phyloP scores from a whole-genome alignment of 2,888 invertebrate genomes.

The Salpingus planirostris region DNA sequence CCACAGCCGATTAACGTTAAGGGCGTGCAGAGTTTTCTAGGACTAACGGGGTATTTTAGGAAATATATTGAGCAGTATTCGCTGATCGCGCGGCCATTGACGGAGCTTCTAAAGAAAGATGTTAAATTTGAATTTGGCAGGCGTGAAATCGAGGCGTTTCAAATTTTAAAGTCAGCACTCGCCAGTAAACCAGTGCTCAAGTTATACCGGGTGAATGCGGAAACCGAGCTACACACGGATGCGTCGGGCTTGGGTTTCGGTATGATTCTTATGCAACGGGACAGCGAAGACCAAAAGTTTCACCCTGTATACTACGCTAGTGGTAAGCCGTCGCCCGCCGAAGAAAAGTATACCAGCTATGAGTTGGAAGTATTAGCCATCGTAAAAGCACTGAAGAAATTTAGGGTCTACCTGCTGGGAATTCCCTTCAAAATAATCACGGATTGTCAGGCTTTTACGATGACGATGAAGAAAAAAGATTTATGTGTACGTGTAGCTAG shows the following conservation, averaged over 20 bases:
- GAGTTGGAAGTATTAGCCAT: constrained; percentile 32
- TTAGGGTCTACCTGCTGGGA: constrained; percentile 27
- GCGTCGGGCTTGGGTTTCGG: constrained; percentile 16
- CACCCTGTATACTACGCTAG: constrained; percentile 23
- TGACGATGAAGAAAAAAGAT: constrained; percentile 27
- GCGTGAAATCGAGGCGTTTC: constrained; percentile 11
- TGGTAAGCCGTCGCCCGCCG: constrained; percentile 19
- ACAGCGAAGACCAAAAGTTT: constrained; percentile 12
- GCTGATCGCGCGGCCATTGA: constrained; percentile 27
- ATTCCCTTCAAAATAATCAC: constrained; percentile 28
- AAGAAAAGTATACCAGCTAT: constrained; percentile 28
- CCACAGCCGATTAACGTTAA: constrained; percentile 22
- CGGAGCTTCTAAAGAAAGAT: constrained; percentile 22
- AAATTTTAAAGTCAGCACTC: constrained; percentile 13
- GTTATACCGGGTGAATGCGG: constrained; percentile 13
- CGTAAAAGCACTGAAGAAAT: constrained; percentile 29
- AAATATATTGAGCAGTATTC: constrained; percentile 30
- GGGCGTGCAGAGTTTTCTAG: constrained; percentile 28
- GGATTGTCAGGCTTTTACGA: constrained; percentile 28
- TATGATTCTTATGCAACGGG: constrained; percentile 15
- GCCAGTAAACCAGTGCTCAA: constrained; percentile 13
- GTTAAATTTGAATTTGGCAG: constrained; percentile 14
- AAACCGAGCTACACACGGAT: constrained; percentile 17
- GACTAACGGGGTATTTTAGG: constrained; percentile 30
- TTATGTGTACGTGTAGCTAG: constrained; percentile 25